phyloP scores from a whole-genome alignment of 2,888 invertebrate genomes.

The Incurvaria masculella region DNA sequence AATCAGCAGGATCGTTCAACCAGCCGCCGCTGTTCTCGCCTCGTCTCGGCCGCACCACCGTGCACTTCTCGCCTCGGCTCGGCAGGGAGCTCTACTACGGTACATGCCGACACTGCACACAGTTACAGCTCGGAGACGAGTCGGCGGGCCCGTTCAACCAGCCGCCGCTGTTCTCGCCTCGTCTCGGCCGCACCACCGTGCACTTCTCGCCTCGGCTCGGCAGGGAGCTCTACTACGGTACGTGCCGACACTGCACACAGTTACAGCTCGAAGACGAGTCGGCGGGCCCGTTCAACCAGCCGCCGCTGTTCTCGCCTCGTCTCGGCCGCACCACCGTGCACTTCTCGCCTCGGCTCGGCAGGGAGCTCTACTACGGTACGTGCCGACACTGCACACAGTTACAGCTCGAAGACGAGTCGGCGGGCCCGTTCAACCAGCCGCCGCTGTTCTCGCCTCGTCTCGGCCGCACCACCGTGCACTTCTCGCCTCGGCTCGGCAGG shows the following conservation, averaged over 20 bases:
- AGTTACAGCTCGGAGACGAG: no score
- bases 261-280: no score
- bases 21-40: conserved; percentile 37
- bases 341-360: conserved; percentile 38
- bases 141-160: no score
- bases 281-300: no score
- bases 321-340: conserved; percentile 31
- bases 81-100: conserved; percentile 36
- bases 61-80: conserved; percentile 36
- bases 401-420: no score
- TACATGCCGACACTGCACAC: no score
- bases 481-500: conserved; percentile 38
- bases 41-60: conserved; percentile 30
- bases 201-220: conserved; percentile 39
- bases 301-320: conserved; percentile 36
- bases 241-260: no score
- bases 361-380: conserved; percentile 34
- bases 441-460: conserved; percentile 39
- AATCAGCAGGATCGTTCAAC: no score
- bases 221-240: conserved; percentile 34
- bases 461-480: conserved; percentile 30
- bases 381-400: no score
- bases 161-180: conserved; percentile 34
- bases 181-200: conserved; percentile 32
- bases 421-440: no score